phyloP scores from a whole-genome alignment of 2,113 vertebrate species.

The Hylia prasina region DNA sequence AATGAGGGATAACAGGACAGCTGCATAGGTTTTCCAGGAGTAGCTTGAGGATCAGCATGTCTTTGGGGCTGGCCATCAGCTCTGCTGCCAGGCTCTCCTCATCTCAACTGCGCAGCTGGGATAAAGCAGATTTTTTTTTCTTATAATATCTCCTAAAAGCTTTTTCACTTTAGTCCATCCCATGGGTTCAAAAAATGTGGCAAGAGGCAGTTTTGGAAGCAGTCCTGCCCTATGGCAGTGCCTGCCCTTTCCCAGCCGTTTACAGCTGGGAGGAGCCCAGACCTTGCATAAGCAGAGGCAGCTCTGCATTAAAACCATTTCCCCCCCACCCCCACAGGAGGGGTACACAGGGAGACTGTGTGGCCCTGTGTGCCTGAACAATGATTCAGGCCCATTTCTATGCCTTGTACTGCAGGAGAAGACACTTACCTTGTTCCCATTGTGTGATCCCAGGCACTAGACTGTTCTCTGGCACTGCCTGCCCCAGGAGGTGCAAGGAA shows the following conservation, averaged over 20 bases:
- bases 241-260: not conserved
- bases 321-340: fast-evolving
- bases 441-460: fast-evolving
- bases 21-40: fast-evolving
- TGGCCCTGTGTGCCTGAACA: not conserved
- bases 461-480: fast-evolving
- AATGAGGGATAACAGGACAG: not conserved
- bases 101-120: fast-evolving
- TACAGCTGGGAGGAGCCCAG: fast-evolving
- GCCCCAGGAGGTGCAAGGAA: not conserved
- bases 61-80: not conserved
- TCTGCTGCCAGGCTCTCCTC: fast-evolving
- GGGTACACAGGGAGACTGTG: fast-evolving
- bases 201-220: not conserved
- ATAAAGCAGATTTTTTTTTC: not conserved
- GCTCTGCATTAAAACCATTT: fast-evolving
- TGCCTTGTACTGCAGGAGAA: not conserved
- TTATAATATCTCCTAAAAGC: not conserved
- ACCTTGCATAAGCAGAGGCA: not conserved
- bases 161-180: not conserved
- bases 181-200: fast-evolving
- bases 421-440: not conserved
- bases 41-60: fast-evolving
- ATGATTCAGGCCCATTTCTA: fast-evolving
- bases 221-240: fast-evolving